Conservation (phyloP, 2,113 vertebrate species). For the Caloenas nicobarica region DNA sequence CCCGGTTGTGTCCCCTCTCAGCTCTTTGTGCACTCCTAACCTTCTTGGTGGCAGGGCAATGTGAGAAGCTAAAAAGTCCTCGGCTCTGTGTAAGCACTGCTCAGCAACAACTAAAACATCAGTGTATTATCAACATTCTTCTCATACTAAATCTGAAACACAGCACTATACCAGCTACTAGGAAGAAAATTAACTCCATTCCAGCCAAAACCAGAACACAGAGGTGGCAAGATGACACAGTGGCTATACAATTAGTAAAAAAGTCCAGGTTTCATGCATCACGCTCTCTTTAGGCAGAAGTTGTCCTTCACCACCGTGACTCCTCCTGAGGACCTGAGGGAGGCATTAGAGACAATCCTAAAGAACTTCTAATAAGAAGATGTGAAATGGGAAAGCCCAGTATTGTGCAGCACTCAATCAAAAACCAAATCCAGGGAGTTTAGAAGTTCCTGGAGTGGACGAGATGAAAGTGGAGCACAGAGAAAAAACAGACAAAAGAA, state of each 20-base stretch:
- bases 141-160: too few relatives aligned
- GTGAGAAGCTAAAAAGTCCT: too few relatives aligned
- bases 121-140: too few relatives aligned
- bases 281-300: not conserved
- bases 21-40: too few relatives aligned
- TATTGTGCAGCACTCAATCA: fast-evolving
- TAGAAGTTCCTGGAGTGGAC: not conserved
- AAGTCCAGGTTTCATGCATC: not conserved
- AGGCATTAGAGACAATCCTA: not conserved
- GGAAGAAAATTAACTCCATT: too few relatives aligned
- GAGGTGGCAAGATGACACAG: not conserved
- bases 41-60: too few relatives aligned
- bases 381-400: not conserved
- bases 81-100: too few relatives aligned
- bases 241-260: not conserved
- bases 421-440: not conserved
- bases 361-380: not conserved
- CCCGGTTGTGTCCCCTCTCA: too few relatives aligned
- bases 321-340: not conserved
- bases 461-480: fast-evolving
- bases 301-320: not conserved
- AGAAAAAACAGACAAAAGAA: not conserved
- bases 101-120: too few relatives aligned
- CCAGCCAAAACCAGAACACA: too few relatives aligned
- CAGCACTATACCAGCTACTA: too few relatives aligned